Evolutionary conservation across 2,113 vertebrate species (phyloP), one percentile per base, ranked within the genome.

Genomic region (Peromyscus polionotus): DNA sequence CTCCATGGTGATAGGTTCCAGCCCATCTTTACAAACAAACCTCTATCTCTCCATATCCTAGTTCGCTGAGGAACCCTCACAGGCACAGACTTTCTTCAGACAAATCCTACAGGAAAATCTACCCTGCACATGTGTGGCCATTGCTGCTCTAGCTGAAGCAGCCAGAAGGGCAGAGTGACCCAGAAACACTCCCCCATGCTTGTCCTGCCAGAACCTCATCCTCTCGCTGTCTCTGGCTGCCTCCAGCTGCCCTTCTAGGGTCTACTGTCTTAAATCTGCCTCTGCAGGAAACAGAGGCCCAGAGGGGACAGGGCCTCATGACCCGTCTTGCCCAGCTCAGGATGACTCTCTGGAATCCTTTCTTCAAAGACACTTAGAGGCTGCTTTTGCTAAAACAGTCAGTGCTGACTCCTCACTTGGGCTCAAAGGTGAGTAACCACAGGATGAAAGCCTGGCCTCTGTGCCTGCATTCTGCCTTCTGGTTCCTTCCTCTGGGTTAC

Each of bases 71-170:
- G 63, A 77, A n/a, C 63, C 57, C 42, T 85, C 45, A 51, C 16
- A 28, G 20, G 48, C 9, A 13, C 6, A 14, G 51, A 48, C 57
- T 63, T 83, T 84, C 81, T 42, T 59, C 57, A 61, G 81, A 90
- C 88, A 36, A 85, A 39, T 33, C 81, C 9, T 57, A 5, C 26
- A 20, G 90, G 92, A 92, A 72, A 72, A 68, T 33, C 54, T 5
- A 0, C 14, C 2, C 26, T 1, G 0, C 8, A 26, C 36, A 11
- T 0, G 7, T 2, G 83, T 33, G 26, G 14, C 31, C 57, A 61
- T 42, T 63, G 57, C 22, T 31, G 14, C 45, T 77, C 42, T 54
- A 36, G 77, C 77, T 20, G 51, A 67, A 67, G 28, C 61, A 65
- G 26, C 16, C 16, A 86, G 39, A 45, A 86, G 16, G 39, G 26